Percentiles rank a stretch among this genome's conserved stretches.
phyloP scores from a whole-genome alignment of 2,797 vertebrate species.

The Galago senegalensis region DNA sequence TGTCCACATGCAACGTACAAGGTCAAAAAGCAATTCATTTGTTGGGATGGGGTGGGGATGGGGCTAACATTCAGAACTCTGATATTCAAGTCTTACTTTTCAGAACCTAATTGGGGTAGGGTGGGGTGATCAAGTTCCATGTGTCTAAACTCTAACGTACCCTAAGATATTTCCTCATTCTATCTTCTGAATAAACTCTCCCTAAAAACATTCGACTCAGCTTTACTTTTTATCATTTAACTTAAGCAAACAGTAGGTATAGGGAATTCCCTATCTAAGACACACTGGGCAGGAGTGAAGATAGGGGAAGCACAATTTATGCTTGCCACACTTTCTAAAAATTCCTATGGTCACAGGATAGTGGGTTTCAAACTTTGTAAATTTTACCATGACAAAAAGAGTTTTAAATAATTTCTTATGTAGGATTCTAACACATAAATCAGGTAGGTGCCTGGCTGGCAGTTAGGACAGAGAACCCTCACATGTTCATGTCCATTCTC shows the following conservation, averaged over 20 bases:
- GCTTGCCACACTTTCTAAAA: background rate
- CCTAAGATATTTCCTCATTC: background rate
- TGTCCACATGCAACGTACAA: accelerated
- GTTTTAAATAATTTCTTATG: slow-evolving; percentile 13
- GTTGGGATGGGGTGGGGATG: no score
- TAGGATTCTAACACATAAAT: background rate
- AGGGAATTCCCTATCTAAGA: background rate
- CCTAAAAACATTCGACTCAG: background rate
- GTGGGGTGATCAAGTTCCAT: background rate
- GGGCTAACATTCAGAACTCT: background rate
- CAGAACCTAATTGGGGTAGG: background rate
- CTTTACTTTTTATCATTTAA: background rate
- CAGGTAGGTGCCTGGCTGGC: background rate
- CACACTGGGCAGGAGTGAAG: background rate
- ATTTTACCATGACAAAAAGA: background rate
- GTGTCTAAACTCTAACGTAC: background rate
- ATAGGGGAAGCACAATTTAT: accelerated
- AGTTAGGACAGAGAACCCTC: background rate
- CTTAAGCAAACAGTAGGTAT: background rate
- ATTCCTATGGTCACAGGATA: background rate
- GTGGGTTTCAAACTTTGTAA: background rate
- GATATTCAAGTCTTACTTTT: background rate
- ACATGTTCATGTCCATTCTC: no score
- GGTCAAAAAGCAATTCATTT: background rate
- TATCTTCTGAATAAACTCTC: background rate